Evolutionary conservation across 2,113 vertebrate genomes (phyloP).

Genomic region (Lepus europaeus): DNA sequence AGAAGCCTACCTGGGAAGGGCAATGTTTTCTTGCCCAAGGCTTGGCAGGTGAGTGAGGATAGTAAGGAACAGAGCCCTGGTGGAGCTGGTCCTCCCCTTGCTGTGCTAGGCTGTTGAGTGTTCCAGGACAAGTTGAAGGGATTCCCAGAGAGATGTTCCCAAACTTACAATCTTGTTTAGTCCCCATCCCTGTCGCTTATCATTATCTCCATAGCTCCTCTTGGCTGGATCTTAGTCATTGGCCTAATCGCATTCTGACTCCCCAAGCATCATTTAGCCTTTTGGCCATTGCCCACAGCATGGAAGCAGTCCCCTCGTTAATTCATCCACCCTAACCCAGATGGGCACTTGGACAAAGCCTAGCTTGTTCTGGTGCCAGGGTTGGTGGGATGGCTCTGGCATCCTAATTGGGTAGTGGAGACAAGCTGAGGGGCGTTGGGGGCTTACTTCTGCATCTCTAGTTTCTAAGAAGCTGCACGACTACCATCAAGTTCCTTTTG

Average conservation of each 20-base stretch:
- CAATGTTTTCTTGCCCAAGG: neutral
- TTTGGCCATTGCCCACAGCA: neutral
- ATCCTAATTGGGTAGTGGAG: neutral
- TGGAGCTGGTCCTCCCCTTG: neutral
- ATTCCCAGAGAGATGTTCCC: neutral
- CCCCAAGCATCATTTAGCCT: neutral
- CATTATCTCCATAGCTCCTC: neutral
- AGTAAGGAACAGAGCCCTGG: neutral
- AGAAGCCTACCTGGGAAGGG: neutral
- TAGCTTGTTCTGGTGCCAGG: neutral
- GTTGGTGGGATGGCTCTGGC: neutral
- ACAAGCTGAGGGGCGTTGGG: neutral
- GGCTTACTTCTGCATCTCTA: neutral
- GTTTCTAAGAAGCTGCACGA: neutral
- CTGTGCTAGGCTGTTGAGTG: neutral
- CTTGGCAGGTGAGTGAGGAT: rapidly evolving
- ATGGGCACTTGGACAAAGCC: neutral
- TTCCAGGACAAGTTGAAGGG: neutral
- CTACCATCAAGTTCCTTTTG: neutral
- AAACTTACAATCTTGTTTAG: neutral
- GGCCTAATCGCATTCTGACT: neutral
- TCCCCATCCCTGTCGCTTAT: neutral
- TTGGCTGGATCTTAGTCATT: neutral
- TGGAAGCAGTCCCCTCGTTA: rapidly evolving
- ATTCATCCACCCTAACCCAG: neutral